Evolutionary conservation across 2,113 vertebrate genomes (phyloP), one percentile per base, ranked within the genome.

Genomic region (Mixornis gularis): DNA sequence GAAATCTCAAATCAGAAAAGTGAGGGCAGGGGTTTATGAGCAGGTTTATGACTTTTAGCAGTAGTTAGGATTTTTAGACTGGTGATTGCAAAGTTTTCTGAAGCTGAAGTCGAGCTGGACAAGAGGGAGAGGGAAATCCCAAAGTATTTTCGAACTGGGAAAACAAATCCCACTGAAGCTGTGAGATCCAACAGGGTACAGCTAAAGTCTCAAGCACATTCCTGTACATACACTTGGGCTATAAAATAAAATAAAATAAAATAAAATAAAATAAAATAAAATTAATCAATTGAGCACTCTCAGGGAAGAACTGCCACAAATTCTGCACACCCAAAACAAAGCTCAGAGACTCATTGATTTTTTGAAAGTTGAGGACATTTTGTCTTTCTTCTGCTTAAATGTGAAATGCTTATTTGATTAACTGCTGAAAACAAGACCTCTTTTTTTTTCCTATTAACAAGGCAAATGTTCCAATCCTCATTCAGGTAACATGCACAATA

Each of bases 401-500:
- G 10, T 74, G 78, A 85, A 93, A 76, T 7, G 29, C 26, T 85
- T 62, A 26, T 69, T 81, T 85, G 76, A 70, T 85, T 60, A 90
- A 86, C 27, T 53, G 32, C 64, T 58, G 44, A 53, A 91, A 92
- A 79, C 66, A 79, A 82, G n/a, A 55, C 24, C 24, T 48, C 65
- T 72, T 49, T n/a, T 32, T 32, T 66, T 41, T 38, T 40, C 25
- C 72, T 48, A 34, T 55, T 86, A 96, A 85, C 79, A 80, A 90
- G 71, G 77, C 80, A 78, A 79, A 84, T 9, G 63, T 51, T 87
- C 73, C 74, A 92, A 3, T 88, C 80, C 72, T 55, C 76, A 74
- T 84, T 77, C 95, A 92, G 90, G 92, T 78, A 91, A 32, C 59
- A 30, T 3, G 63, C 38, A 52, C 55, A 64, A 46, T 3, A 94